phyloP scores from a whole-genome alignment of 2,888 invertebrate genomes.

The Formica aserva region DNA sequence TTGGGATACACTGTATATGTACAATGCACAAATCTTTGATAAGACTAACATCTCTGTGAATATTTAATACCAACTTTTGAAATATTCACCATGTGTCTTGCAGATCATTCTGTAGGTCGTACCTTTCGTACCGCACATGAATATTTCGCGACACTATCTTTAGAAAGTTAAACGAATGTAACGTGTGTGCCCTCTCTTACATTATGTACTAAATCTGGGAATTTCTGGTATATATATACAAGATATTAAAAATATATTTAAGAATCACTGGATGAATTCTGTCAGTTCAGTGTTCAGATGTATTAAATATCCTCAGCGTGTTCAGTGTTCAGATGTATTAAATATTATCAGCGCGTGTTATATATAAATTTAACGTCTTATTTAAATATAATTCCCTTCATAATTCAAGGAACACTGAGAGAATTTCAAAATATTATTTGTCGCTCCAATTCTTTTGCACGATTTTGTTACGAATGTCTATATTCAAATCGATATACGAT shows the following conservation, averaged over 20 bases:
- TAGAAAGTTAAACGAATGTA: constrained; percentile 34
- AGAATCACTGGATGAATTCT: background rate
- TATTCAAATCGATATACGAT: background rate
- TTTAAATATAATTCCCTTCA: background rate
- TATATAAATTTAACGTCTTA: background rate
- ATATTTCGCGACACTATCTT: constrained; percentile 41
- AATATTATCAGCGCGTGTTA: background rate
- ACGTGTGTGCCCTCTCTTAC: background rate
- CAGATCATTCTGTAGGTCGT: constrained; percentile 10
- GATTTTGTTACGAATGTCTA: background rate
- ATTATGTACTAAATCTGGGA: constrained; percentile 27
- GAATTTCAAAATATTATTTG: background rate
- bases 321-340: background rate
- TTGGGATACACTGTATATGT: background rate
- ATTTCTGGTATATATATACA: background rate
- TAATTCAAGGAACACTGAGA: background rate
- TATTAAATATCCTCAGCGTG: background rate
- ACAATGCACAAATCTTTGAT: background rate
- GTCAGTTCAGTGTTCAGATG: background rate
- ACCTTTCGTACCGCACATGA: constrained; percentile 21
- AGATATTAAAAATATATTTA: constrained; percentile 14
- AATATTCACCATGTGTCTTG: constrained; percentile 33
- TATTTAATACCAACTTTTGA: constrained; percentile 30
- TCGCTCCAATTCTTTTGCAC: background rate
- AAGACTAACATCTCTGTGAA: constrained; percentile 14